phyloP scores from a whole-genome alignment of 2,113 vertebrate genomes.

The Aegithalos caudatus region DNA sequence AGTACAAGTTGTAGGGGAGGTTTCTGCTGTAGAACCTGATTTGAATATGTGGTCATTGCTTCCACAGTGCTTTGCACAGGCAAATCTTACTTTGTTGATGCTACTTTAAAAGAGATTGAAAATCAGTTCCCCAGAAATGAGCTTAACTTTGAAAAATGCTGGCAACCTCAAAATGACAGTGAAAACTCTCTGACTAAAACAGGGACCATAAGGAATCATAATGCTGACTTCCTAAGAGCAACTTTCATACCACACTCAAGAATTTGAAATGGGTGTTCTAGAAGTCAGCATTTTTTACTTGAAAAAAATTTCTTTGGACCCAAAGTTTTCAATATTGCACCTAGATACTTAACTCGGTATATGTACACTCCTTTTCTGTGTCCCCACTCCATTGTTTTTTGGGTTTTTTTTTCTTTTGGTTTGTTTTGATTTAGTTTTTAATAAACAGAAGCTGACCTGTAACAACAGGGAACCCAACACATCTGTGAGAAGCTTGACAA shows the following conservation, averaged over 20 bases:
- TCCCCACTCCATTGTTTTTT: not conserved
- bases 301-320: not conserved
- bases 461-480: conserved; percentile 63
- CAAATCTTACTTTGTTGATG: not conserved
- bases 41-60: not conserved
- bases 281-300: not conserved
- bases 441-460: conserved; percentile 56
- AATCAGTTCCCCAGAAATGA: not conserved
- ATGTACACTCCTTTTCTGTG: not conserved
- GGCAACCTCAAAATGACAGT: not conserved
- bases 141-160: not conserved
- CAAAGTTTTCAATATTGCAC: conserved; percentile 15
- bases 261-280: not conserved
- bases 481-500: conserved; percentile 67
- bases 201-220: not conserved
- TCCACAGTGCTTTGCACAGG: not conserved
- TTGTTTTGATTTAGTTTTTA: conserved; percentile 31
- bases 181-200: not conserved
- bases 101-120: not conserved
- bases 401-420: not conserved
- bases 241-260: not conserved
- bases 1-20: not conserved
- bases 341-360: not conserved
- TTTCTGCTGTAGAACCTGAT: not conserved
- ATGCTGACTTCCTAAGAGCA: not conserved